These are phyloP conservation scores for Brachionus calyciflorus DNA, from an alignment of 1,140 invertebrate genomes.

Conservation along the genomic window DNA sequence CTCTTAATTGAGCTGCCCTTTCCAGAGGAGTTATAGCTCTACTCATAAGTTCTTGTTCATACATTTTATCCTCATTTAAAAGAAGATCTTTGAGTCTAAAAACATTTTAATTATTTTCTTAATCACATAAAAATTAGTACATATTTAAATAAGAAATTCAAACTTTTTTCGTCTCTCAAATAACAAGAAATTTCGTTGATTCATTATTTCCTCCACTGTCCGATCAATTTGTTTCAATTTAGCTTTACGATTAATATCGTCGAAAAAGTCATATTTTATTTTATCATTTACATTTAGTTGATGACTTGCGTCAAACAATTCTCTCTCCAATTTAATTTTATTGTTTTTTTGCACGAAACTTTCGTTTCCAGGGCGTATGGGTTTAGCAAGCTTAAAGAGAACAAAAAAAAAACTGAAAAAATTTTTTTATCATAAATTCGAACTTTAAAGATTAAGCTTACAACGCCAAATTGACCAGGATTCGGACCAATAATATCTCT, in stretches of 20 bases:
- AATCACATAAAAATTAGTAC: no score
- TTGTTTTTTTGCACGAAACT: slow-evolving; percentile 28
- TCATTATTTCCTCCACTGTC: slow-evolving; percentile 43
- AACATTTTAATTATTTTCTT: neutral
- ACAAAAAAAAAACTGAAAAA: neutral
- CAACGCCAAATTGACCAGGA: slow-evolving; percentile 37
- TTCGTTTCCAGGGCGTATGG: slow-evolving; percentile 14
- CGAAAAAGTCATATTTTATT: slow-evolving; percentile 37
- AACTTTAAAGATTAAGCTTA: neutral
- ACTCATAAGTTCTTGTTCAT: slow-evolving; percentile 18
- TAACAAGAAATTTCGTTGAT: slow-evolving; percentile 27
- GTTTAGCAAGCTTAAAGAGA: slow-evolving; percentile 36
- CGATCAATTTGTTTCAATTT: slow-evolving; percentile 30
- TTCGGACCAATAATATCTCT: slow-evolving; percentile 37
- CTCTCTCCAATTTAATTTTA: slow-evolving; percentile 6
- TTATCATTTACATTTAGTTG: slow-evolving; percentile 29
- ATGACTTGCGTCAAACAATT: neutral
- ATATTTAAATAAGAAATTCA: neutral
- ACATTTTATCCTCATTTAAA: neutral
- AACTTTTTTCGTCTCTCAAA: slow-evolving; percentile 41
- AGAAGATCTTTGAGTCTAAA: slow-evolving; percentile 32
- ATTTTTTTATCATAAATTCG: neutral
- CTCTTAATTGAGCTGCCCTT: slow-evolving; percentile 39
- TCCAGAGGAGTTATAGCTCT: slow-evolving; percentile 15
- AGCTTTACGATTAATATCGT: slow-evolving; percentile 1